A percentile compares a stretch with the other conserved stretches of the same genome.
phyloP scores from a whole-genome alignment of 2,888 invertebrate species.

The Mythimna loreyi region DNA sequence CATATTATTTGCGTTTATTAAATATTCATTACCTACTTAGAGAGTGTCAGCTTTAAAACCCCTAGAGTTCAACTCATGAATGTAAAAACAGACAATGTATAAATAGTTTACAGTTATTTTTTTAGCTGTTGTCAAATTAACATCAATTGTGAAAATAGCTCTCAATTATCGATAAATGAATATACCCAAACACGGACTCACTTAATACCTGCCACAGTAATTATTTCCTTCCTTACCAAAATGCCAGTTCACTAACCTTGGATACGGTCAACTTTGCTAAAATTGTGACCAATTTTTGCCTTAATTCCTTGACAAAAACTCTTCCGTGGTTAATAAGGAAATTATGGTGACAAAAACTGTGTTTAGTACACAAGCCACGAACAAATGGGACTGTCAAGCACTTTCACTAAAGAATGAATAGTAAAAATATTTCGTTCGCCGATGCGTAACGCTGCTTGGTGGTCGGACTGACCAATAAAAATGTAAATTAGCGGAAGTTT shows the following conservation, averaged over 20 bases:
- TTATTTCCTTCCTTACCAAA: slow-evolving; percentile 55
- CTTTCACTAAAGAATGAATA: slow-evolving; percentile 86
- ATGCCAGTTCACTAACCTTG: slow-evolving; percentile 46
- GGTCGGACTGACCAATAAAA: slow-evolving; percentile 66
- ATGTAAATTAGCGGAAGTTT: slow-evolving; percentile 68
- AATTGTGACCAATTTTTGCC: slow-evolving; percentile 40
- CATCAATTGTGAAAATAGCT: slow-evolving; percentile 25
- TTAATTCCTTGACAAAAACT: slow-evolving; percentile 37
- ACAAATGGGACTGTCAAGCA: slow-evolving; percentile 83
- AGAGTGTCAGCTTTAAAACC: background rate
- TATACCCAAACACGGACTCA: slow-evolving; percentile 42
- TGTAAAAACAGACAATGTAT: background rate
- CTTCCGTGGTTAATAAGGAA: slow-evolving; percentile 68
- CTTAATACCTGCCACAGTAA: slow-evolving; percentile 29
- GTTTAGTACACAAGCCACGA: slow-evolving; percentile 79
- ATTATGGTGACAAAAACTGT: slow-evolving; percentile 70
- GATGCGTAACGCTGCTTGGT: slow-evolving; percentile 71
- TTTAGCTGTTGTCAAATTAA: background rate
- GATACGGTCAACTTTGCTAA: slow-evolving; percentile 20
- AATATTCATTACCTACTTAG: background rate
- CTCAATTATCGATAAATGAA: slow-evolving; percentile 27
- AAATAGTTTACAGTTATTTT: background rate
- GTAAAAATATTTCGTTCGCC: slow-evolving; percentile 75
- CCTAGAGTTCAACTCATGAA: background rate
- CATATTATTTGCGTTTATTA: background rate